Base-by-base conservation (phyloP, 2,797 vertebrate species). In the Poeciliopsis presidionis region DNA sequence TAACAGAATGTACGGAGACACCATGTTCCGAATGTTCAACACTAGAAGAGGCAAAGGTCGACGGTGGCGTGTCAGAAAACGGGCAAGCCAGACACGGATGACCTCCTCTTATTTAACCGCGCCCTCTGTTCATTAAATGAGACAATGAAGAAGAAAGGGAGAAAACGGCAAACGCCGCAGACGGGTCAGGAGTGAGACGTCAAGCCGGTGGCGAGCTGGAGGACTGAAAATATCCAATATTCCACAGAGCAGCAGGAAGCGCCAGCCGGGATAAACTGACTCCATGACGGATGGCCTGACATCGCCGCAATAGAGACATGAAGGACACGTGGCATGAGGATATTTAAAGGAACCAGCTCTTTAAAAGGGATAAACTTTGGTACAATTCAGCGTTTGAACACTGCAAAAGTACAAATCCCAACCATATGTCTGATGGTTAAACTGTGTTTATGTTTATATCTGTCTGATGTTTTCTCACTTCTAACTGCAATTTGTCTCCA, bases 281-380 rank as follows among this genome's bases (percentile, higher is more conserved):
- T 36, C 7, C 71, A 65, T 86, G 91, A 93, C 82, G 83, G 81
- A 94, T 88, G 83, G 75, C 18, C 57, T 83, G 81, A 84, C 83
- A 80, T 78, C 3, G 0, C 28, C 30, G 75, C 55, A 30, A 53
- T 47, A 72, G 72, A 88, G 76, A 86, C 77, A 41, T 45, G 6
- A 16, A 75, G 57, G 74, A 78, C 7, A 79, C 67, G 2, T 65
- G 74, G 76, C 13, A 51, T 65, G 43, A 51, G 74, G 72, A 81
- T 67, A 78, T 84, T 79, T 73, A 33, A 77, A 53, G 75, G 61
- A 63, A 77, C 41, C 7, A 7, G 49, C 61, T 28, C 28, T 59
- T 53, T 75, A 73, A 79, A 80, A 79, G 61, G 20, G 75, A 86
- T 85, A 69, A 72, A 77, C 61, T 28, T 0, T 0, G 49, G 45